phyloP scores from a whole-genome alignment of 2,113 vertebrate species.

The Corapipo altera region DNA sequence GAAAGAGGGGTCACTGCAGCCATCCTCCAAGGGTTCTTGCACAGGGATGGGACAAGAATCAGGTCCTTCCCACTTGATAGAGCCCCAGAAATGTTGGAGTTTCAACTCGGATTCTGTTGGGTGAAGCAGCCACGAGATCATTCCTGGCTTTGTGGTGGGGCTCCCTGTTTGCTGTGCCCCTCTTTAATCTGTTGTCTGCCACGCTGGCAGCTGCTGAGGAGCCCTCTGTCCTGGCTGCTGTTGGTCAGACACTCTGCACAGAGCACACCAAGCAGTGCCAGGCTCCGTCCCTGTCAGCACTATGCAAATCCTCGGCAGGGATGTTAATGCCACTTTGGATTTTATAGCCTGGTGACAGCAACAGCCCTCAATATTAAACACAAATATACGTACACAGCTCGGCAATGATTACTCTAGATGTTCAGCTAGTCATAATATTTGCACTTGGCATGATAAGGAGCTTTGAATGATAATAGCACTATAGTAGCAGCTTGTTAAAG shows the following conservation, averaged over 20 bases:
- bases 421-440: slow-evolving; percentile 64
- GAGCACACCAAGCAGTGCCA: not conserved
- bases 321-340: slow-evolving; percentile 52
- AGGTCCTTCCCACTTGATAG: not conserved
- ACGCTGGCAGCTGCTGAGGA: not conserved
- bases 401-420: slow-evolving; percentile 42
- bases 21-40: not conserved
- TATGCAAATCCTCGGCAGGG: slow-evolving; percentile 42
- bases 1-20: not conserved
- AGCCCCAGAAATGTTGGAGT: not conserved
- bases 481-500: slow-evolving; percentile 42
- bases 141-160: not conserved
- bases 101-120: not conserved
- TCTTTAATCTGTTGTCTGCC: not conserved
- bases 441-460: slow-evolving; percentile 35
- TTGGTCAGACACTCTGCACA: not conserved
- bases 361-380: slow-evolving; percentile 62
- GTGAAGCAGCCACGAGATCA: not conserved
- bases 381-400: slow-evolving; percentile 55
- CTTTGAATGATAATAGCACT: slow-evolving; percentile 55
- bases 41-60: no score
- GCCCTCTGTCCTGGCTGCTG: not conserved
- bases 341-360: slow-evolving; percentile 67
- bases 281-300: slow-evolving; percentile 41
- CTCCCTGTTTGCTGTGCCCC: not conserved